phyloP scores from a whole-genome alignment of 2,797 vertebrate species.

The Meda fulgida region DNA sequence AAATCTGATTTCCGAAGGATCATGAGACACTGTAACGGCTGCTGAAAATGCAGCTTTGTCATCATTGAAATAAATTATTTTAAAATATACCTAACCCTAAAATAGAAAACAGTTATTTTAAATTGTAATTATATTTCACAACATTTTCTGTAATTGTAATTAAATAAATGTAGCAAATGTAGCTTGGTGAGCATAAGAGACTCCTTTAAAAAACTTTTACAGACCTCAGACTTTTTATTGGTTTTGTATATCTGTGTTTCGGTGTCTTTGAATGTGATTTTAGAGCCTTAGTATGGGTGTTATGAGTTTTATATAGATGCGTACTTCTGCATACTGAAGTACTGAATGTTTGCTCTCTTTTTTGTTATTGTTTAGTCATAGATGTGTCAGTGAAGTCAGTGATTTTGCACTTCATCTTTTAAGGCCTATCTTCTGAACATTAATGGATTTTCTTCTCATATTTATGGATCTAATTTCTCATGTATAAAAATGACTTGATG shows the following conservation, averaged over 20 bases:
- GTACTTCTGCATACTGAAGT: neutral
- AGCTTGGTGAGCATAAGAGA: neutral
- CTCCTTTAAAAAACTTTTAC: neutral
- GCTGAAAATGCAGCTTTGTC: neutral
- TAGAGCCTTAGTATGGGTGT: neutral
- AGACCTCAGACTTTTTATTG: no score
- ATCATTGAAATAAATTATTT: neutral
- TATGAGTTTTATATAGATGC: neutral
- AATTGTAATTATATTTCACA: neutral
- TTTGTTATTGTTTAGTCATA: neutral
- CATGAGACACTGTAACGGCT: neutral
- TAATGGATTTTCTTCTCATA: constrained; percentile 56
- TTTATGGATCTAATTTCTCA: constrained; percentile 59
- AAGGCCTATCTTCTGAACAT: constrained; percentile 16
- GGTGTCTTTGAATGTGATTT: neutral
- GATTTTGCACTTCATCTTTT: constrained; percentile 1
- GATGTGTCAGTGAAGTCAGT: no score
- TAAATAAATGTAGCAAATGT: neutral
- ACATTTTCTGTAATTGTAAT: neutral
- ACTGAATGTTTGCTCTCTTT: constrained; percentile 6
- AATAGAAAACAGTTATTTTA: neutral
- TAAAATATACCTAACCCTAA: neutral
- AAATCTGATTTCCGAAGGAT: neutral
- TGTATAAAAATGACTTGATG: constrained; percentile 56
- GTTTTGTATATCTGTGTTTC: neutral